Percentiles rank a stretch among this genome's conserved stretches.
Evolutionary conservation across 2,888 invertebrate genomes (phyloP).

Genomic region (Gryllus longicercus): DNA sequence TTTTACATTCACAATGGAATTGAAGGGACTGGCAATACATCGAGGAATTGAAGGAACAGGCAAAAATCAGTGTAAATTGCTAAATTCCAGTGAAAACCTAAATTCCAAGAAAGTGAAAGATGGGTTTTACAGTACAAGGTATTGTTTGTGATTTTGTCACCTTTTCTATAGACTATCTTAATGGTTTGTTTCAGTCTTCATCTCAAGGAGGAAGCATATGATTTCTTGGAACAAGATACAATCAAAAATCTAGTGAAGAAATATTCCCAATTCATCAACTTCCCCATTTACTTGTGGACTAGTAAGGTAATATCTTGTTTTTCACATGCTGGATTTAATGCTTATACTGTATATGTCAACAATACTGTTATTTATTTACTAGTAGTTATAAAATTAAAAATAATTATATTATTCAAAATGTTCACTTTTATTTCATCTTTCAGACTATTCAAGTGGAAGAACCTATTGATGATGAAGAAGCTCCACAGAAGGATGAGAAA

Average conservation of each 20-base stretch:
- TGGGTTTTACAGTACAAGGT: no score
- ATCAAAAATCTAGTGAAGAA: constrained; percentile 89
- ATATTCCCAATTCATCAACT: constrained; percentile 99
- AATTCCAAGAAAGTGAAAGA: no score
- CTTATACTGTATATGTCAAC: no score
- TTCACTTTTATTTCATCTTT: not conserved
- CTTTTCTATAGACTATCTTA: no score
- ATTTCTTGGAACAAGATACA: constrained; percentile 90
- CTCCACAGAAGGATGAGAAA: constrained; percentile 38
- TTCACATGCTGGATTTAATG: not conserved
- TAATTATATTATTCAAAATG: not conserved
- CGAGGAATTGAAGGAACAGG: no score
- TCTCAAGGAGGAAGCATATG: constrained; percentile 94
- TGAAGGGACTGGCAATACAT: no score
- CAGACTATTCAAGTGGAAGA: constrained; percentile 73
- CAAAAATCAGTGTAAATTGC: no score
- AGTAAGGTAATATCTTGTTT: constrained; percentile 51
- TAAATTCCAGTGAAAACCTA: no score
- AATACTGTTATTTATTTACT: no score
- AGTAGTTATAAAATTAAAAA: no score
- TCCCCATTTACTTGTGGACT: constrained; percentile 95
- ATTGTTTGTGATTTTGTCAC: no score
- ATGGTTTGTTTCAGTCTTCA: constrained; percentile 61
- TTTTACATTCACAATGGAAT: no score
- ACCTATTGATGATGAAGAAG: constrained; percentile 51